Conservation (phyloP, 2,797 vertebrate species). For the Pelochelys cantorii region DNA sequence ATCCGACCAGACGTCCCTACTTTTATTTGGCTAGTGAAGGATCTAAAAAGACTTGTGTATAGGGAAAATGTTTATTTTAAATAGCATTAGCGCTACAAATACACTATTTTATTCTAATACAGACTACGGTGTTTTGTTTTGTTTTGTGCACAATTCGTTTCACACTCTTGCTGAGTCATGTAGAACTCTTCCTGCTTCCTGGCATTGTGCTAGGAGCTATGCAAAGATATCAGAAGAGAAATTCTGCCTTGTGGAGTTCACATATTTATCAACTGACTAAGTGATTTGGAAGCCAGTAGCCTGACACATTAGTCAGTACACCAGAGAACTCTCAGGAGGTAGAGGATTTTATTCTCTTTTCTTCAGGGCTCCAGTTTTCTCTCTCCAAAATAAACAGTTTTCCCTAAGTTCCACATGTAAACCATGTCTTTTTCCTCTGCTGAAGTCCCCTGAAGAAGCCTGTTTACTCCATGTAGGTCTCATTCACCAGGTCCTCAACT, state of each 20-base stretch:
- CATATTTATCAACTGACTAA: not conserved
- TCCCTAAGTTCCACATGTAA: conserved; percentile 59
- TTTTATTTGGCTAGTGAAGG: not conserved
- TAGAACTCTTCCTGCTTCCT: conserved; percentile 3
- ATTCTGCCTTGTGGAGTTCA: conserved; percentile 44
- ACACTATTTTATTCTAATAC: not conserved
- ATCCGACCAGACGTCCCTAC: not conserved
- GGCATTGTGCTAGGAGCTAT: conserved; percentile 15
- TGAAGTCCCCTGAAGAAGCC: conserved; percentile 24
- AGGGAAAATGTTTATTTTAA: not conserved
- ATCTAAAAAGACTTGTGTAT: conserved; percentile 4
- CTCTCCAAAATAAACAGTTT: not conserved
- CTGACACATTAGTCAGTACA: conserved; percentile 51
- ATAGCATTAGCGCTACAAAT: not conserved
- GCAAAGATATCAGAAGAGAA: conserved; percentile 43
- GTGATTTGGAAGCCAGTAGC: conserved; percentile 36
- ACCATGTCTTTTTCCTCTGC: conserved; percentile 37
- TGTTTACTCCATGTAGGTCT: conserved; percentile 24
- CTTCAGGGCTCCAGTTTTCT: conserved; percentile 57
- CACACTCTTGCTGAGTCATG: not conserved
- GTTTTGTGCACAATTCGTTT: not conserved
- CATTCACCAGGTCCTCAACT: conserved; percentile 49
- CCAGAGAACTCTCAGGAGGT: conserved; percentile 35
- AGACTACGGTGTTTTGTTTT: not conserved
- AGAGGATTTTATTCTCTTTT: conserved; percentile 33